These are phyloP conservation scores for Colinus virginianus DNA, from an alignment of 2,113 vertebrate genomes.

Conservation along the genomic window DNA sequence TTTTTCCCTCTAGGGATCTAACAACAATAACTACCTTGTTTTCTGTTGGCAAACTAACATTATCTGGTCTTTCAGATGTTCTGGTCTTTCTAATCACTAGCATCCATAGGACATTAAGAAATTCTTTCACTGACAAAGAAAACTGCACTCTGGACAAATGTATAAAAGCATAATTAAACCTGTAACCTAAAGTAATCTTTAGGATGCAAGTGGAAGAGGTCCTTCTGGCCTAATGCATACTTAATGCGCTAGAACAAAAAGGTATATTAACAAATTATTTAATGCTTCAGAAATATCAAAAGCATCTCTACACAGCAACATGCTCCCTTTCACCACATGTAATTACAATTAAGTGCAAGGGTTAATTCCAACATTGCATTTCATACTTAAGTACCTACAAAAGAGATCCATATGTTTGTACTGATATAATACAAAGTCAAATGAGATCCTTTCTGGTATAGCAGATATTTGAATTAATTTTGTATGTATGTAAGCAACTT, in stretches of 20 bases:
- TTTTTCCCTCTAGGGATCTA: slow-evolving; percentile 41
- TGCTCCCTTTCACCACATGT: neutral
- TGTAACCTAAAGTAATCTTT: neutral
- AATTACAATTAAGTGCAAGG: neutral
- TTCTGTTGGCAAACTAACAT: neutral
- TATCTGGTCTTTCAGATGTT: slow-evolving; percentile 38
- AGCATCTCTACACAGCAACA: neutral
- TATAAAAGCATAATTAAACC: neutral
- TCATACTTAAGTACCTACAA: neutral
- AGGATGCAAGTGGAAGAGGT: neutral
- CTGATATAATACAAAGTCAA: too few species aligned
- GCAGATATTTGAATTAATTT: too few species aligned
- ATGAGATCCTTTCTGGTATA: too few species aligned
- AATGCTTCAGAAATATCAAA: slow-evolving; percentile 15
- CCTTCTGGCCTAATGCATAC: neutral
- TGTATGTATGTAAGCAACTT: too few species aligned
- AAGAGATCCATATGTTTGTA: neutral
- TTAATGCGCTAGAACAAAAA: neutral
- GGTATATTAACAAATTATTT: neutral
- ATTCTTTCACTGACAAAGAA: neutral
- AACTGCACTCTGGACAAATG: neutral
- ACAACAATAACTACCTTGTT: slow-evolving; percentile 39
- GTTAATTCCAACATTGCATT: neutral
- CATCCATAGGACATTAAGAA: neutral
- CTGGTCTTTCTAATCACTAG: neutral